These are phyloP conservation scores for Podarcis cretensis DNA, from an alignment of 2,113 vertebrate genomes.

Conservation along the genomic window DNA sequence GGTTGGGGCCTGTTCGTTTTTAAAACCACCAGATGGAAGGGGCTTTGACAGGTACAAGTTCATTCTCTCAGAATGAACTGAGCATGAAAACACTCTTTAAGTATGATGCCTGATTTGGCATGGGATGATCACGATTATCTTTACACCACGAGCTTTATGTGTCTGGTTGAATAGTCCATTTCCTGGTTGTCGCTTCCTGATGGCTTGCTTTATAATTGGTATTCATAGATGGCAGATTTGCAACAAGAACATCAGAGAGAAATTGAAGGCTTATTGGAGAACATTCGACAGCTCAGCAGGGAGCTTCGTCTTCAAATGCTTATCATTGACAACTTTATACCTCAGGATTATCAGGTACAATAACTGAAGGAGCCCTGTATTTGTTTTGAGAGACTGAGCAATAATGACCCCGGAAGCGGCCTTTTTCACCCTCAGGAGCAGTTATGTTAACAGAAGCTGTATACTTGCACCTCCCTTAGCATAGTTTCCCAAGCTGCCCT, in stretches of 20 bases:
- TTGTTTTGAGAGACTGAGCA: neutral
- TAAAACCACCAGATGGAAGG: neutral
- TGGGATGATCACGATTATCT: neutral
- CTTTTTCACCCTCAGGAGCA: neutral
- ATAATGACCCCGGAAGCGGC: neutral
- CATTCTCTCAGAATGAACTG: neutral
- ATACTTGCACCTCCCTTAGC: neutral
- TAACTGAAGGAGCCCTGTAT: neutral
- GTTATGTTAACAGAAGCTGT: neutral
- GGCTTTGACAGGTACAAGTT: too few species aligned
- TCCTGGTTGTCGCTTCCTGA: neutral
- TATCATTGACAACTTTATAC: slow-evolving; percentile 98
- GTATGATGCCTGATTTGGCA: neutral
- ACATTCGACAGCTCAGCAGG: slow-evolving; percentile 95
- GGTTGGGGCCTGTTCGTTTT: neutral
- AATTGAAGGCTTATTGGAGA: slow-evolving; percentile 94
- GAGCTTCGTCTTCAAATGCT: slow-evolving; percentile 97
- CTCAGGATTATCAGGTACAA: slow-evolving; percentile 94
- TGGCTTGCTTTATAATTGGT: neutral
- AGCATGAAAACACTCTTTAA: neutral
- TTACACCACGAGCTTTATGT: neutral
- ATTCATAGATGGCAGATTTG: slow-evolving; percentile 92
- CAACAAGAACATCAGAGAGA: slow-evolving; percentile 97
- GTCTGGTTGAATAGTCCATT: neutral
- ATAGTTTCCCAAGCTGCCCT: neutral